A percentile compares a stretch with the other conserved stretches of the same genome.
These are phyloP conservation scores for Quadroppia sp. DNA, from an alignment of 2,888 invertebrate genomes.

Conservation along the genomic window DNA sequence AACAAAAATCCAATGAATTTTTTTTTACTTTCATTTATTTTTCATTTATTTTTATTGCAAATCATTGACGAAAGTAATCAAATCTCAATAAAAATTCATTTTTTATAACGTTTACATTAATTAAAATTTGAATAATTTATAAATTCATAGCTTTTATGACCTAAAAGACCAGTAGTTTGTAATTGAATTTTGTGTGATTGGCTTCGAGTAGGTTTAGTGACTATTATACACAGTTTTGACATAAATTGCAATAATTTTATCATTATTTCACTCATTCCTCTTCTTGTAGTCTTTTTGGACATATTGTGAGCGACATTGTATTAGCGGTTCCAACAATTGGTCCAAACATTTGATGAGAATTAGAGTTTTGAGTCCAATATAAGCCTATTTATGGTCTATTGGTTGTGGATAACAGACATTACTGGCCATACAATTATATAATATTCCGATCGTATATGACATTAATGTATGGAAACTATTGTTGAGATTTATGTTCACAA, in stretches of 20 bases:
- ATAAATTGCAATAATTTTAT: too few relatives aligned
- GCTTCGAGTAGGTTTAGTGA: background rate
- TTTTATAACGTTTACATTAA: background rate
- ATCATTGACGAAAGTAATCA: background rate
- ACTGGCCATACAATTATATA: background rate
- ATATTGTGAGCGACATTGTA: slow-evolving; percentile 18
- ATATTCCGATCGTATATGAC: background rate
- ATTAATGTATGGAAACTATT: slow-evolving; percentile 17
- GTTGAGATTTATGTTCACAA: slow-evolving; percentile 29
- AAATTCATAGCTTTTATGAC: too few relatives aligned
- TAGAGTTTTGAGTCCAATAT: background rate
- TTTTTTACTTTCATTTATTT: slow-evolving; percentile 35
- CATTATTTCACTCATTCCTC: too few relatives aligned
- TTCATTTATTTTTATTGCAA: slow-evolving; percentile 16
- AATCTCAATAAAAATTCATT: background rate
- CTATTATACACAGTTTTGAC: too few relatives aligned
- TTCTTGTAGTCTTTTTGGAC: too few relatives aligned
- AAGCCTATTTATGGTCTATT: slow-evolving; percentile 30
- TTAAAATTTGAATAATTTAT: too few relatives aligned
- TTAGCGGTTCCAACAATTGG: slow-evolving; percentile 22
- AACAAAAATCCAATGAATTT: background rate
- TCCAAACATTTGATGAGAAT: background rate
- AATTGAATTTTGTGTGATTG: too few relatives aligned
- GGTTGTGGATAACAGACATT: slow-evolving; percentile 28
- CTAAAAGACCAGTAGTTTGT: too few relatives aligned